phyloP scores from a whole-genome alignment of 2,888 invertebrate species.

The Microchrysa polita region DNA sequence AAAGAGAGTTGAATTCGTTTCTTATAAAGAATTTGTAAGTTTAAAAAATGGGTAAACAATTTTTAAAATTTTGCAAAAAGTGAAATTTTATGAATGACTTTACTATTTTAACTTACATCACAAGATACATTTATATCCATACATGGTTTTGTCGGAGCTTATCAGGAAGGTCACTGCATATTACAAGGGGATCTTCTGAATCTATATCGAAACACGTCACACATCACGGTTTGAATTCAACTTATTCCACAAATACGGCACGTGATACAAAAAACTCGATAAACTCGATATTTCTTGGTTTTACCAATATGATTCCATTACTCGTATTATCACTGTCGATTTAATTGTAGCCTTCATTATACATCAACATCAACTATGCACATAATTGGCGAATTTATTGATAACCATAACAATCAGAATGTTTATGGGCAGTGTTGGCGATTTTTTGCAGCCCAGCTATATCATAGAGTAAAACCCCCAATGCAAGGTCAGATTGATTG shows the following conservation, averaged over 20 bases:
- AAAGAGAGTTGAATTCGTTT: too few species aligned
- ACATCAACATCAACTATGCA: background rate
- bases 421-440: too few species aligned
- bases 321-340: background rate
- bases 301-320: background rate
- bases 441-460: background rate
- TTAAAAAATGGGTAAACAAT: too few species aligned
- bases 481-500: background rate
- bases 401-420: background rate
- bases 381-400: background rate
- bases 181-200: background rate
- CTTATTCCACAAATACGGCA: background rate
- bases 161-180: background rate
- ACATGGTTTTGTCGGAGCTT: background rate
- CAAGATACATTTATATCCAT: background rate
- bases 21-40: too few species aligned
- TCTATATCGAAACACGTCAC: background rate
- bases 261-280: background rate
- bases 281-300: too few species aligned
- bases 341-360: background rate
- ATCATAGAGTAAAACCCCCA: background rate
- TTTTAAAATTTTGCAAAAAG: too few species aligned
- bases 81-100: too few species aligned
- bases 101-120: background rate
- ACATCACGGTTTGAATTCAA: constrained; percentile 4